Evolutionary conservation across 2,888 invertebrate species (phyloP).

Genomic region (Syritta pipiens): DNA sequence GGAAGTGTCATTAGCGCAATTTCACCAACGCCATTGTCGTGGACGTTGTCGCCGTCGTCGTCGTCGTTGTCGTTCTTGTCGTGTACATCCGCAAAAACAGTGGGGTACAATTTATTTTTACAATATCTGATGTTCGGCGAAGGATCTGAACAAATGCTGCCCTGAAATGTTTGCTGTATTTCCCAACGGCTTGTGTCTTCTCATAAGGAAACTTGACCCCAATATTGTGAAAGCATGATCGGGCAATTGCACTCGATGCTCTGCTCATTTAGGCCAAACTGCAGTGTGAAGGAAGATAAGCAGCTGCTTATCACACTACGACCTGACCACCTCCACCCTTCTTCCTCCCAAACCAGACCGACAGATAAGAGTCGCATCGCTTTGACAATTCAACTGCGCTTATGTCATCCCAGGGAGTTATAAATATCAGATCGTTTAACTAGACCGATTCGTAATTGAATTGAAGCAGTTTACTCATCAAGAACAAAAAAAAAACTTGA

Average conservation of each 20-base stretch:
- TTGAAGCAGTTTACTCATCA: conserved; percentile 57
- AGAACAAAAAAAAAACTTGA: conserved; percentile 55
- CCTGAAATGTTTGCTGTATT: too few relatives aligned
- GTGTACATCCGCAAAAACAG: too few relatives aligned
- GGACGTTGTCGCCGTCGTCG: not conserved
- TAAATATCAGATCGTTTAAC: conserved; percentile 55
- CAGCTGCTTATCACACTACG: conserved; percentile 15
- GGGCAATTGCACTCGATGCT: conserved; percentile 4
- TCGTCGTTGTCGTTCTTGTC: too few relatives aligned
- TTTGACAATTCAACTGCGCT: not conserved
- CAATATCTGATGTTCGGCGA: too few relatives aligned
- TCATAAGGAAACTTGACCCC: conserved; percentile 13
- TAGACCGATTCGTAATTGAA: conserved; percentile 57
- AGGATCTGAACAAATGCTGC: too few relatives aligned
- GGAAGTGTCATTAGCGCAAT: conserved; percentile 51
- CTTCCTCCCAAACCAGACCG: not conserved
- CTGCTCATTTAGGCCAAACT: conserved; percentile 1
- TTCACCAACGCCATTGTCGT: conserved; percentile 3
- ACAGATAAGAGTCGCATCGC: not conserved
- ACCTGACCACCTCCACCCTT: not conserved
- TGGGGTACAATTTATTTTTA: too few relatives aligned
- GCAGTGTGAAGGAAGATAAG: conserved; percentile 12
- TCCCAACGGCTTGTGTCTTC: too few relatives aligned
- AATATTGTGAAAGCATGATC: not conserved
- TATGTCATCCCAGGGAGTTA: conserved; percentile 35